Conservation (phyloP, 2,113 vertebrate genomes). For the Triplophysa dalaica region DNA sequence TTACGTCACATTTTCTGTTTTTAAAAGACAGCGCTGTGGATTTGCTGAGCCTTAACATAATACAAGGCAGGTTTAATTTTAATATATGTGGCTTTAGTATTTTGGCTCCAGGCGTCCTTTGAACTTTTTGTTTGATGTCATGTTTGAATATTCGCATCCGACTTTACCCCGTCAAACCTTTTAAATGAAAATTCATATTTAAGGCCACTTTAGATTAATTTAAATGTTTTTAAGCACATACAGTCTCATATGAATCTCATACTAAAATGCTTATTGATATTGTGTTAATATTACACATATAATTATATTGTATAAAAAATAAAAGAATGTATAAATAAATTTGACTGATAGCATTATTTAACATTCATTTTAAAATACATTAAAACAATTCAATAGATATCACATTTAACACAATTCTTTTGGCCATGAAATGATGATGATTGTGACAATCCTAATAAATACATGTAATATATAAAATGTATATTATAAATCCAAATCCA, state of each 20-base stretch:
- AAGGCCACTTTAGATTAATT: background rate
- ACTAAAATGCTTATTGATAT: background rate
- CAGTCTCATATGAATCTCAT: background rate
- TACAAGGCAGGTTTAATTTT: slow-evolving; percentile 71
- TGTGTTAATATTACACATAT: too few species aligned
- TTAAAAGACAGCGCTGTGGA: slow-evolving; percentile 63
- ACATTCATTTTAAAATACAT: too few species aligned
- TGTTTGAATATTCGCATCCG: slow-evolving; percentile 52
- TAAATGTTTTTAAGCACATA: background rate
- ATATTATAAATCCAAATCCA: too few species aligned
- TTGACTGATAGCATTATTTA: too few species aligned
- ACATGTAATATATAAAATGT: too few species aligned
- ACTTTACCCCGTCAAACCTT: slow-evolving; percentile 42
- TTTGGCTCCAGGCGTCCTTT: slow-evolving; percentile 56
- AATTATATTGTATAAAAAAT: too few species aligned
- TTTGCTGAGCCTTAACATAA: slow-evolving; percentile 64
- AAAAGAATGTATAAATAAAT: too few species aligned
- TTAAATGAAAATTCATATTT: background rate
- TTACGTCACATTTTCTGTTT: slow-evolving; percentile 64
- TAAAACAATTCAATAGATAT: too few species aligned
- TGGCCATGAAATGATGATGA: too few species aligned
- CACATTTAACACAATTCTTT: too few species aligned
- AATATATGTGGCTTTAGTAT: slow-evolving; percentile 58
- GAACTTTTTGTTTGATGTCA: slow-evolving; percentile 50
- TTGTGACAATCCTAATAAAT: too few species aligned